A percentile compares a stretch with the other conserved stretches of the same genome.
Conservation (phyloP, 2,113 vertebrate genomes). For the cat (Felis catus) region DNA sequence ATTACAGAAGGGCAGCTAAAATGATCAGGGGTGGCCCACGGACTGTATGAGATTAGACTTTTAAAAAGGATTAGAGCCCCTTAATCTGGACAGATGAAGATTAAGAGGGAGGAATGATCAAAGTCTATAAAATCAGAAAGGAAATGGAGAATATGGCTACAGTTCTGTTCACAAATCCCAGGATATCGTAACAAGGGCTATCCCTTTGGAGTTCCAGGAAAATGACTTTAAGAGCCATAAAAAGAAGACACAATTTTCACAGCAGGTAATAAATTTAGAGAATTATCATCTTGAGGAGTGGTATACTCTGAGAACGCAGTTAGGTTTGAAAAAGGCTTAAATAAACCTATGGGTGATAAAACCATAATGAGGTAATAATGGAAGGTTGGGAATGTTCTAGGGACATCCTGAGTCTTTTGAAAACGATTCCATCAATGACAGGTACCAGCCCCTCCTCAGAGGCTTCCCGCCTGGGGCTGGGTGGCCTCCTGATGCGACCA, state of each 20-base stretch:
- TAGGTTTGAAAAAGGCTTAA: constrained; percentile 49
- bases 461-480: not conserved
- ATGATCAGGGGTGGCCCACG: constrained; percentile 7
- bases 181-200: not conserved
- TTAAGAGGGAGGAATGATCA: constrained; percentile 46
- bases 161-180: not conserved
- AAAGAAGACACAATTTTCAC: constrained; percentile 64
- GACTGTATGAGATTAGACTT: constrained; percentile 57
- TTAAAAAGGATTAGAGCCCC: constrained; percentile 59
- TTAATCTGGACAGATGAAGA: constrained; percentile 69
- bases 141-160: constrained; percentile 46
- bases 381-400: not conserved
- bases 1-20: not conserved
- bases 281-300: constrained; percentile 60
- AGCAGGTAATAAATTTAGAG: constrained; percentile 61
- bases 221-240: constrained; percentile 40
- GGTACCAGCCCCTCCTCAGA: not conserved
- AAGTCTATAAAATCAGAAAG: constrained; percentile 60
- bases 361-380: constrained; percentile 9
- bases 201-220: constrained; percentile 7
- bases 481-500: not conserved
- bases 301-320: constrained; percentile 15
- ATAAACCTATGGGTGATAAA: constrained; percentile 59
- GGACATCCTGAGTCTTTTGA: not conserved
- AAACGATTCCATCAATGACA: not conserved